These are phyloP conservation scores for Ridgeia piscesae DNA, from an alignment of 1,140 invertebrate species.

Conservation along the genomic window DNA sequence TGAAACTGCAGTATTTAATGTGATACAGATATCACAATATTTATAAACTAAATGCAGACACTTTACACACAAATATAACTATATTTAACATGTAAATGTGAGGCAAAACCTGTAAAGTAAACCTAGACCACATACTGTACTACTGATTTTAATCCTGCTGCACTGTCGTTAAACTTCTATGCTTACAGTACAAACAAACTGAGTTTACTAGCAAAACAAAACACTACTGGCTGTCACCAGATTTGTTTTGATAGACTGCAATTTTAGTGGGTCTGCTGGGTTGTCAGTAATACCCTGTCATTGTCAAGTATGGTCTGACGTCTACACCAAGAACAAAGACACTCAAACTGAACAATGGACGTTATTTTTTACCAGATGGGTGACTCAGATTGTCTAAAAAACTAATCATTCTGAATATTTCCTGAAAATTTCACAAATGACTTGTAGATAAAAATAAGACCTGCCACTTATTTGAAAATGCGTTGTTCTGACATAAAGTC, in stretches of 20 bases:
- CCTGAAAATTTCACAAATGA: not conserved
- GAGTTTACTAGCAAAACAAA: not conserved
- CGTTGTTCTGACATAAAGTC: no score
- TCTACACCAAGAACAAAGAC: not conserved
- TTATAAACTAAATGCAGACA: not conserved
- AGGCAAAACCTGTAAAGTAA: not conserved
- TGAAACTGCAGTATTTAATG: not conserved
- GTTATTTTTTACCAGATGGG: not conserved
- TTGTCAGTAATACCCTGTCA: not conserved
- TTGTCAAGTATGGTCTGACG: not conserved
- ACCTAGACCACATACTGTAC: not conserved
- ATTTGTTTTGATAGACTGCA: not conserved
- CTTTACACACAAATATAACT: not conserved
- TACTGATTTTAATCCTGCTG: not conserved
- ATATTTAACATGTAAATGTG: not conserved
- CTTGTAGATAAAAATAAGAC: not conserved
- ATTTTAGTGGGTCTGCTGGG: not conserved
- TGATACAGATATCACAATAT: not conserved
- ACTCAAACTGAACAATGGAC: not conserved
- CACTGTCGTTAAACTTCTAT: not conserved
- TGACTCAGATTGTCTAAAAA: not conserved
- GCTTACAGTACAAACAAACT: not conserved
- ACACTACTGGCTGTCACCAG: not conserved
- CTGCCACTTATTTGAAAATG: no score
- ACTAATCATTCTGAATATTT: not conserved